Evolutionary conservation across 2,888 invertebrate genomes (phyloP), one percentile per base, ranked within the genome.

Genomic region (Drosophila mettleri): DNA sequence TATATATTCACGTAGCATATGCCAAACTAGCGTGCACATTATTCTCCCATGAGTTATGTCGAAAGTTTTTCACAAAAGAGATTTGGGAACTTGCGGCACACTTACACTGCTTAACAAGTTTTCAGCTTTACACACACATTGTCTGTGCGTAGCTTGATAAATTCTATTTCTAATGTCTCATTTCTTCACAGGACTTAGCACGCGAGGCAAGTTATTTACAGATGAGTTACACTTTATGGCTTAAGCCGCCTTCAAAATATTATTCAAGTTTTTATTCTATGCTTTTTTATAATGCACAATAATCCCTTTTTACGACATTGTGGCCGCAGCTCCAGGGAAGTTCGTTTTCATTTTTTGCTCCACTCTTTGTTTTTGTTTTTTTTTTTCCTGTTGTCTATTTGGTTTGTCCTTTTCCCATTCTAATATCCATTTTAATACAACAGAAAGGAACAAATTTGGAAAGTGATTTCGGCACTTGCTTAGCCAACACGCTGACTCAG

Each of bases 271-370:
- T 53, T 43, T 43, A 43, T 24, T 55, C 33, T 29, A 3, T 39
- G 14, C 10, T 22, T 27, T 16, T 14, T 43, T 24, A 61, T 69
- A 68, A 75, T 64, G 60, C 86, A 81, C 84, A 86, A 78, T 83
- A 84, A 86, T 85, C 78, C 80, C 84, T 69, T 83, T 82, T 80
- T 78, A 78, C 55, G 71, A 70, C 64, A 53, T 64, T 75, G 80
- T 49, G 69, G 68, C 79, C 38, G 58, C 54, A 46, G 54, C 60
- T 62, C 61, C 54, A 63, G 72, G 64, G 55, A 55, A 59, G 49
- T 48, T 67, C 46, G 16, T 59, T 52, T 45, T 59, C 22, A 22
- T 41, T 41, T 14, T 9, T 14, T 22, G 41, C 45, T 34, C 41
- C 38, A n/a, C n/a, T n/a, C n/a, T n/a, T n/a, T n/a, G n/a, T n/a